Evolutionary conservation across 2,113 vertebrate genomes (phyloP).

Genomic region (Peromyscus maniculatus): DNA sequence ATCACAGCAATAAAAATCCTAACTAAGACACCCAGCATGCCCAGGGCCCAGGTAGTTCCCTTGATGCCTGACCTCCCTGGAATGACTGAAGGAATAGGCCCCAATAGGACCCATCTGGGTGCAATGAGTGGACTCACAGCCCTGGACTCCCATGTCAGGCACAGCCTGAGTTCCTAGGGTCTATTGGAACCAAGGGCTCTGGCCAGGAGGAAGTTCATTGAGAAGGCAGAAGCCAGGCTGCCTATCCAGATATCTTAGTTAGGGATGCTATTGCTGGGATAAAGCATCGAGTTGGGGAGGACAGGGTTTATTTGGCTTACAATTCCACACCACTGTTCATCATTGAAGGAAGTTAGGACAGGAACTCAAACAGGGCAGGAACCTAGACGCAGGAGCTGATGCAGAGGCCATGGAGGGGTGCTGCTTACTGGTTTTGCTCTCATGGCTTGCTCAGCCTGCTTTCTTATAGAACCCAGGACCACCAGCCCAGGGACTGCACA

Average conservation of each 20-base stretch:
- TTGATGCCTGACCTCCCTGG: not conserved
- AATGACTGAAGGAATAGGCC: not conserved
- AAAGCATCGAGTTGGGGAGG: not conserved
- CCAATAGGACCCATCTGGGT: not conserved
- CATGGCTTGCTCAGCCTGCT: not conserved
- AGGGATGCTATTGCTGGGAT: not conserved
- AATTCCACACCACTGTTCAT: not conserved
- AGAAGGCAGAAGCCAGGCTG: not conserved
- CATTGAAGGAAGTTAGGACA: not conserved
- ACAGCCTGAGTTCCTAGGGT: not conserved
- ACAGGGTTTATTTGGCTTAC: not conserved
- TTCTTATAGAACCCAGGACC: not conserved
- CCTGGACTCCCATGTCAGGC: not conserved
- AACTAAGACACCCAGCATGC: no score
- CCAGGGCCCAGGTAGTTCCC: not conserved
- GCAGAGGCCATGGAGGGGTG: no score
- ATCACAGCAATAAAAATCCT: no score
- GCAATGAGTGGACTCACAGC: rapidly evolving
- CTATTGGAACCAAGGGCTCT: not conserved
- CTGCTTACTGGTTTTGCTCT: not conserved
- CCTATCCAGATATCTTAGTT: not conserved
- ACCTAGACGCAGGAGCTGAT: not conserved
- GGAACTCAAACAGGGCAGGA: not conserved
- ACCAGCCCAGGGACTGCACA: no score
- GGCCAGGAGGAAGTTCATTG: not conserved